phyloP scores from a whole-genome alignment of 2,888 invertebrate genomes.

The Altica lythri region DNA sequence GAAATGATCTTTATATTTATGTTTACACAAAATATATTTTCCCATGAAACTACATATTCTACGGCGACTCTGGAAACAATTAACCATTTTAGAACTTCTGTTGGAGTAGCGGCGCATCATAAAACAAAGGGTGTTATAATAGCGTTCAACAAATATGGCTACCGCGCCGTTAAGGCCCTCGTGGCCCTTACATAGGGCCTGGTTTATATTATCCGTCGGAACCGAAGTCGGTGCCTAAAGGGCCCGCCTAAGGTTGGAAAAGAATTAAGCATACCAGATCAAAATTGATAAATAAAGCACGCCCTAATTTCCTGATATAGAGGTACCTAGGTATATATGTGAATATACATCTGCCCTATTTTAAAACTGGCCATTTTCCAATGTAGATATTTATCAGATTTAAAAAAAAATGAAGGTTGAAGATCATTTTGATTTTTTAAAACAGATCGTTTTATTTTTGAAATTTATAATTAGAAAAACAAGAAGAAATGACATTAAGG shows the following conservation, averaged over 20 bases:
- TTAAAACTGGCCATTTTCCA: too few relatives aligned
- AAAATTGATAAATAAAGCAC: slow-evolving; percentile 41
- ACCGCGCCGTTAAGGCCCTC: slow-evolving; percentile 50
- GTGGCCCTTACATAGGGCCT: slow-evolving; percentile 45
- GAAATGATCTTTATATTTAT: too few relatives aligned
- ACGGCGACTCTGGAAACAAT: slow-evolving; percentile 18
- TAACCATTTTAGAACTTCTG: slow-evolving; percentile 27
- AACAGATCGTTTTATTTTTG: too few relatives aligned
- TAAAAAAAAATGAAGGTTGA: too few relatives aligned
- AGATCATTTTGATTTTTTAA: too few relatives aligned
- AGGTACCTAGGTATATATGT: slow-evolving; percentile 17
- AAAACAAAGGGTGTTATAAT: slow-evolving; percentile 37
- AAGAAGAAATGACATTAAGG: too few relatives aligned
- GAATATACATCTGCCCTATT: slow-evolving; percentile 33
- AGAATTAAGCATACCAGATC: slow-evolving; percentile 38
- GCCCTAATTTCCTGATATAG: too few relatives aligned
- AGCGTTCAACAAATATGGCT: slow-evolving; percentile 52
- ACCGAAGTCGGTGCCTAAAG: slow-evolving; percentile 37
- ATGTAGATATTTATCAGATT: too few relatives aligned
- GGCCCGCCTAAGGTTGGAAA: slow-evolving; percentile 39
- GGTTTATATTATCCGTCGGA: slow-evolving; percentile 46
- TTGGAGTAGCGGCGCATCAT: slow-evolving; percentile 25
- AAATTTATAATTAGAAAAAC: too few relatives aligned
- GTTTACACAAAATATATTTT: too few relatives aligned
- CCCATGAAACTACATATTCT: too few relatives aligned